These are phyloP conservation scores for Psephotus haematonotus DNA, from an alignment of 2,113 vertebrate genomes.

Conservation along the genomic window DNA sequence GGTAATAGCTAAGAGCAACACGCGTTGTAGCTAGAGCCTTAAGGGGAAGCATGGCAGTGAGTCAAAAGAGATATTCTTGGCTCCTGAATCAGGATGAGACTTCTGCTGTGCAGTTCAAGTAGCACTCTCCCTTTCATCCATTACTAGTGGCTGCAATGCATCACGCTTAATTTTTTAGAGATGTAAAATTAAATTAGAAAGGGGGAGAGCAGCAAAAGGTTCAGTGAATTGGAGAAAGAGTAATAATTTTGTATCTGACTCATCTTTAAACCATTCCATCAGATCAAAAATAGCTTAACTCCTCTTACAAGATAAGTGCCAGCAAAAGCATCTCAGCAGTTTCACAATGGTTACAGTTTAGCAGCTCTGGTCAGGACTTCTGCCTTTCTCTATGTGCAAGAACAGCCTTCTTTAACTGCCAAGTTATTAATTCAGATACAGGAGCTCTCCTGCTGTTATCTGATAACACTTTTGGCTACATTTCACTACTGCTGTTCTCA, in stretches of 20 bases:
- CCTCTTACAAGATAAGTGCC: background rate
- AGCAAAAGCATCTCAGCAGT: background rate
- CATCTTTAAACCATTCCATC: background rate
- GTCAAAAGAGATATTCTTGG: background rate
- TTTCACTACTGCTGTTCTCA: background rate
- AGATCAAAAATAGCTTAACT: background rate
- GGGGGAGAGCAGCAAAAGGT: background rate
- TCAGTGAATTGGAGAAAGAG: background rate
- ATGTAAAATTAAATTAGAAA: constrained; percentile 1
- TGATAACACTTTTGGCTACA: background rate
- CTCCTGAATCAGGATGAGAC: background rate
- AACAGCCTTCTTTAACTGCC: background rate
- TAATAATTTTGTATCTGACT: constrained; percentile 7
- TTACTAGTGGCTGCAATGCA: background rate
- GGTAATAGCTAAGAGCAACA: background rate
- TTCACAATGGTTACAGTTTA: background rate
- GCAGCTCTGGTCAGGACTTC: background rate
- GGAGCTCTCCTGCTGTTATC: background rate
- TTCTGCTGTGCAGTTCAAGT: background rate
- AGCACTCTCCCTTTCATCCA: background rate
- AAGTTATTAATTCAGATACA: background rate
- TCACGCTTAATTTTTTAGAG: background rate
- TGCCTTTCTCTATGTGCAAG: background rate
- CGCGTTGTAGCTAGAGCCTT: background rate
- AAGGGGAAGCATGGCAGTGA: background rate